A percentile compares a stretch with the other conserved stretches of the same genome.
Evolutionary conservation across 2,797 vertebrate species (phyloP).

Genomic region (Choloepus didactylus): DNA sequence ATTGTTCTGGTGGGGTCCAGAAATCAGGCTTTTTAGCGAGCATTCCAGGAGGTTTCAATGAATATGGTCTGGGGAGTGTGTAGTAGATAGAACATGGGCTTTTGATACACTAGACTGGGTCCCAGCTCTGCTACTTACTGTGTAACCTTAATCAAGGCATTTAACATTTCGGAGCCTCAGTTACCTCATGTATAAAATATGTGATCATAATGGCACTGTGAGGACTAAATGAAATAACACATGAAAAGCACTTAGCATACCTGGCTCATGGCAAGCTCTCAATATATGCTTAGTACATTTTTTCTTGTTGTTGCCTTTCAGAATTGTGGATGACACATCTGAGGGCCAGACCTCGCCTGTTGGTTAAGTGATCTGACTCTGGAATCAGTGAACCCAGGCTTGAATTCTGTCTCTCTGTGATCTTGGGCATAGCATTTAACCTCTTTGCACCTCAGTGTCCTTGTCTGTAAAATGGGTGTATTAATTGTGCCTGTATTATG

Average conservation of each 20-base stretch:
- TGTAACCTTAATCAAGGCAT: background rate
- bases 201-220: background rate
- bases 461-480: background rate
- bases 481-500: background rate
- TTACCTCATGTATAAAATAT: background rate
- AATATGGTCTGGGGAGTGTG: background rate
- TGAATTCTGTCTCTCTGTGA: background rate
- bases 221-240: background rate
- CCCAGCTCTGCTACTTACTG: background rate
- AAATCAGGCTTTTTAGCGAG: background rate
- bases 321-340: background rate
- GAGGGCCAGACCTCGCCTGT: background rate
- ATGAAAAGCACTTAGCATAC: background rate
- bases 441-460: background rate
- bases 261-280: background rate
- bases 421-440: background rate
- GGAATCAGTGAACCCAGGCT: background rate
- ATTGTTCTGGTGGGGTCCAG: background rate
- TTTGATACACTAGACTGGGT: background rate
- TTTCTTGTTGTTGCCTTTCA: background rate
- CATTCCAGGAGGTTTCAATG: background rate
- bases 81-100: background rate
- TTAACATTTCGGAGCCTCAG: background rate
- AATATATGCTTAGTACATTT: no score
- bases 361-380: background rate